Base-by-base conservation (phyloP, 2,113 vertebrate species). In the Typhlomys cinereus region DNA sequence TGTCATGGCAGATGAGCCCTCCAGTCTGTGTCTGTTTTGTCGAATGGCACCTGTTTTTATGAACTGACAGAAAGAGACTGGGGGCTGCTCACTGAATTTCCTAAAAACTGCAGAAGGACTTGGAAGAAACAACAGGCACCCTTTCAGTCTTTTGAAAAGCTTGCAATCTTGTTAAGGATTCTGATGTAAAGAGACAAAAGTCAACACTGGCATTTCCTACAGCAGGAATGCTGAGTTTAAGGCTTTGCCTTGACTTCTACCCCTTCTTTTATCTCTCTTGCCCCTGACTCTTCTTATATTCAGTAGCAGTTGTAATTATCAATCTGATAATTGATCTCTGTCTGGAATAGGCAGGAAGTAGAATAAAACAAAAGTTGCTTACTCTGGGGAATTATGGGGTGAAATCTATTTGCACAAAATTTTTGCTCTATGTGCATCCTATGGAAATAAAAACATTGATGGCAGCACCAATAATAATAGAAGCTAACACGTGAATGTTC, bases 311-410 rank as follows among this genome's bases (percentile, higher is more conserved):
- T 15, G 2, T 54, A 48, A 10, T 70, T 27, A 54, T 54, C 46
- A 59, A 21, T n/a, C n/a, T 84, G 70, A 34, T 66, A 92, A n/a
- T 61, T 80, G 84, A 95, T 75, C 54, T 79, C 67, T 87, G 85
- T 75, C 66, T 88, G 1, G 8, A 50, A 73, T 88, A 78, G 44
- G 46, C 74, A 86, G 90, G 48, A 92, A 94, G 87, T 79, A 44
- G 48, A 61, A 59, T 54, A 54, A 34, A 66, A 59, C 61, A 54
- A 34, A 66, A 80, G 36, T 54, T 61, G 52, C 61, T 73, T 7
- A 39, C 10, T 74, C 9, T 12, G 52, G n/a, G 78, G 57, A 73
- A 71, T 23, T 76, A 9, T 8, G 15, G 61, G 31, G 17, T 50
- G 57, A 10, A 62, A 36, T 64, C 31, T 39, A 4, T 41, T 36